phyloP scores from a whole-genome alignment of 2,797 vertebrate genomes.

The Siniperca scherzeri region DNA sequence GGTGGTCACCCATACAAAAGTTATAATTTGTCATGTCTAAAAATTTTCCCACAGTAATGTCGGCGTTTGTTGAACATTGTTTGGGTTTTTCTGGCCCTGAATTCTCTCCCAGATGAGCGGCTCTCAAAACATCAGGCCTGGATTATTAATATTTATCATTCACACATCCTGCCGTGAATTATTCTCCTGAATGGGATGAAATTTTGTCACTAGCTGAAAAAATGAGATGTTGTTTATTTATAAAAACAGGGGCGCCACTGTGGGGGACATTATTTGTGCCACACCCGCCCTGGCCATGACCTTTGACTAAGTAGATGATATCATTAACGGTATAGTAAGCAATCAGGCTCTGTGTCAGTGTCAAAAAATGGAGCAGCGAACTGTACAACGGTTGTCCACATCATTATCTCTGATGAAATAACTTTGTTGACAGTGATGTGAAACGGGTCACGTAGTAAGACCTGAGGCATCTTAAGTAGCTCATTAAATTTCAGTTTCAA shows the following conservation, averaged over 20 bases:
- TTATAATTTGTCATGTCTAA: slow-evolving; percentile 33
- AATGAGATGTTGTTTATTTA: slow-evolving; percentile 75
- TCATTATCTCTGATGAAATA: slow-evolving; percentile 23
- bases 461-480: slow-evolving; percentile 48
- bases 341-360: neutral
- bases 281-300: slow-evolving; percentile 39
- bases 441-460: slow-evolving; percentile 44
- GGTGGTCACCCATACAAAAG: neutral
- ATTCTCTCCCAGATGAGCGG: slow-evolving; percentile 60
- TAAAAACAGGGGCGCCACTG: slow-evolving; percentile 69
- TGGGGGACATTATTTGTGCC: slow-evolving; percentile 53
- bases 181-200: slow-evolving; percentile 77
- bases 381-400: slow-evolving; percentile 4
- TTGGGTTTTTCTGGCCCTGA: slow-evolving; percentile 71
- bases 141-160: slow-evolving; percentile 86
- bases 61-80: slow-evolving; percentile 58
- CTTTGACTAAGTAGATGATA: slow-evolving; percentile 56
- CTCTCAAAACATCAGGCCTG: slow-evolving; percentile 76
- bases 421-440: slow-evolving; percentile 36
- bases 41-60: slow-evolving; percentile 71
- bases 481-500: slow-evolving; percentile 63
- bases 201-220: slow-evolving; percentile 72
- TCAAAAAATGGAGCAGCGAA: neutral
- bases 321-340: slow-evolving; percentile 35
- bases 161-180: slow-evolving; percentile 80